Percentiles rank a stretch among this genome's conserved stretches.
phyloP scores from a whole-genome alignment of 2,797 vertebrate genomes.

The Gobionotothen gibberifrons region DNA sequence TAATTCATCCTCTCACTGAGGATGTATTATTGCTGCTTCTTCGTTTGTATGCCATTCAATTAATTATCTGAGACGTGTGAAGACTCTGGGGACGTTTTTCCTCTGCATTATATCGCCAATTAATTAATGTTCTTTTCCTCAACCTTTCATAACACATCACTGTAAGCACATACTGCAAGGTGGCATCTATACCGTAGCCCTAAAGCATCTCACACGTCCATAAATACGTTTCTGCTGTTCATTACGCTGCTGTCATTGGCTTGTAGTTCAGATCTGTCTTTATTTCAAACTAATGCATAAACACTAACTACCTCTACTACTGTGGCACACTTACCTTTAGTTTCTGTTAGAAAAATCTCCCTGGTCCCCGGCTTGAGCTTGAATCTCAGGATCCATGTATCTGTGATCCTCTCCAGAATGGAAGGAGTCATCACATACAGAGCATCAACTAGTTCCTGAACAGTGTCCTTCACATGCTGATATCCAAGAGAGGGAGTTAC shows the following conservation, averaged over 20 bases:
- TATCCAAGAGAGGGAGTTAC: too few relatives aligned
- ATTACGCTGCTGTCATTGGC: slow-evolving; percentile 11
- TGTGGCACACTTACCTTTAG: background rate
- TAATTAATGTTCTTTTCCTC: slow-evolving; percentile 18
- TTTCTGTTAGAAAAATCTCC: background rate
- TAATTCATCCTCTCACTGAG: slow-evolving; percentile 19
- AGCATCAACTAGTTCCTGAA: too few relatives aligned
- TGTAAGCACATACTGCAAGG: background rate
- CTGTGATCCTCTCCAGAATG: too few relatives aligned
- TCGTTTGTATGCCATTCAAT: background rate
- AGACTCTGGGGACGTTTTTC: slow-evolving; percentile 7
- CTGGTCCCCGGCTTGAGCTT: too few relatives aligned
- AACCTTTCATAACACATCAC: slow-evolving; percentile 17
- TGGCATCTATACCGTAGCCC: slow-evolving; percentile 28
- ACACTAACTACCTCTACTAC: background rate
- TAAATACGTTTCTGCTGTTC: slow-evolving; percentile 28
- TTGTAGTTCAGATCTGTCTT: slow-evolving; percentile 18
- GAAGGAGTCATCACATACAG: too few relatives aligned
- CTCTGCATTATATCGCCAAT: slow-evolving; percentile 21
- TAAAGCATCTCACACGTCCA: slow-evolving; percentile 11
- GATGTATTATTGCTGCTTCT: slow-evolving; percentile 10
- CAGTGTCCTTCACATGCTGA: too few relatives aligned
- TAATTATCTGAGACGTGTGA: slow-evolving; percentile 23
- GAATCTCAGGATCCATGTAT: too few relatives aligned
- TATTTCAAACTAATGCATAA: background rate